These are phyloP conservation scores for Melanerpes formicivorus DNA, from an alignment of 2,113 vertebrate genomes.

Conservation along the genomic window DNA sequence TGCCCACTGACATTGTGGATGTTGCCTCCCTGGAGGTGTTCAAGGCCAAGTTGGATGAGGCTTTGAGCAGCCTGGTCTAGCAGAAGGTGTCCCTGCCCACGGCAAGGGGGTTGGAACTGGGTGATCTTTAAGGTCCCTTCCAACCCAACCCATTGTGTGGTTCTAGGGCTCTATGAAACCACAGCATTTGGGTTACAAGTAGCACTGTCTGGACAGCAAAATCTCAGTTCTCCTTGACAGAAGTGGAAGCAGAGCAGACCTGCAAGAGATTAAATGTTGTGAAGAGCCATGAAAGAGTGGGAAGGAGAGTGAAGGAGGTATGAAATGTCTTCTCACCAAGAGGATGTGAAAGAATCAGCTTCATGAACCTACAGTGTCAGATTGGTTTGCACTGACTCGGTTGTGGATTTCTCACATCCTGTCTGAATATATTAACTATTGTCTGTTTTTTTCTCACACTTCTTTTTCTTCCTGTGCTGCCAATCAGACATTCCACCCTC, in stretches of 20 bases:
- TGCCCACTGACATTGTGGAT: too few relatives aligned
- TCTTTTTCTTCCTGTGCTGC: background rate
- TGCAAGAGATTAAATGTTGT: background rate
- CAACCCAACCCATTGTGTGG: too few relatives aligned
- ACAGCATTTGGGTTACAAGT: background rate
- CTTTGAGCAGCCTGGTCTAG: too few relatives aligned
- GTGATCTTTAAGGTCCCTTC: too few relatives aligned
- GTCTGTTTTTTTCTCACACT: constrained; percentile 17
- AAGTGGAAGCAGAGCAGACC: background rate
- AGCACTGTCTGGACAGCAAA: background rate
- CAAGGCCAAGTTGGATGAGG: too few relatives aligned
- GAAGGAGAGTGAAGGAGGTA: background rate
- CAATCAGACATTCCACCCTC: background rate
- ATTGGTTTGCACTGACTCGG: background rate
- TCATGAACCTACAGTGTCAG: background rate
- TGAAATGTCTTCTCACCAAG: background rate
- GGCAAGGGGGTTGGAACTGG: too few relatives aligned
- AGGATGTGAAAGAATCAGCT: background rate
- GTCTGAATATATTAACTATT: background rate
- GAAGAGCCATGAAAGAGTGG: background rate
- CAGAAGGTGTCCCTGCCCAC: too few relatives aligned
- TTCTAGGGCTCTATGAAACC: too few relatives aligned
- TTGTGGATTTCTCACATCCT: background rate
- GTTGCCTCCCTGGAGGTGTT: too few relatives aligned
- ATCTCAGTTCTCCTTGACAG: background rate